phyloP scores from a whole-genome alignment of 2,113 vertebrate species.

The Tylochromis polylepis region DNA sequence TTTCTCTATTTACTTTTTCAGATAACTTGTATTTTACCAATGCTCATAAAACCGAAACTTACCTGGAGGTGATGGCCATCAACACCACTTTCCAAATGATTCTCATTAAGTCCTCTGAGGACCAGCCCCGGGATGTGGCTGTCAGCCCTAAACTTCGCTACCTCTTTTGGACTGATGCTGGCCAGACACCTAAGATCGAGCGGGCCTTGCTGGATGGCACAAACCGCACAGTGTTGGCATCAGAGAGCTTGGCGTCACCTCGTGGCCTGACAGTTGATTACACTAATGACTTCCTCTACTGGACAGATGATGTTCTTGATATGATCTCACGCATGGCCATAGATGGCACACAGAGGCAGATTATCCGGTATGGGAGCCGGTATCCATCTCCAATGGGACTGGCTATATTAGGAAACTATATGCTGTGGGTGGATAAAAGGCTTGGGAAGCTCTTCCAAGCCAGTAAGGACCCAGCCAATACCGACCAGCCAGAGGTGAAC shows the following conservation, averaged over 20 bases:
- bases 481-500: conserved; percentile 71
- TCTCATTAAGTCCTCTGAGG: conserved; percentile 81
- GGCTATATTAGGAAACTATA: conserved; percentile 81
- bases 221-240: conserved; percentile 86
- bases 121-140: conserved; percentile 82
- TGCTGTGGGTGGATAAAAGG: conserved; percentile 92
- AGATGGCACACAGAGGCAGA: conserved; percentile 78
- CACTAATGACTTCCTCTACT: conserved; percentile 81
- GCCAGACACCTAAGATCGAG: conserved; percentile 90
- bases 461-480: conserved; percentile 82
- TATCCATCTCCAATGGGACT: conserved; percentile 86
- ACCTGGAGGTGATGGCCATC: conserved; percentile 85
- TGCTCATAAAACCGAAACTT: conserved; percentile 80
- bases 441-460: conserved; percentile 87
- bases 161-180: conserved; percentile 90
- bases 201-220: conserved; percentile 85
- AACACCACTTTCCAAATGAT: conserved; percentile 84
- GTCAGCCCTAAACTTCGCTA: conserved; percentile 87
- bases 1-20: conserved; percentile 26
- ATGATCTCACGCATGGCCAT: conserved; percentile 83
- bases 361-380: conserved; percentile 84
- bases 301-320: conserved; percentile 90
- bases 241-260: conserved; percentile 84
- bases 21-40: conserved; percentile 95
- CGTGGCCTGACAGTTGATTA: conserved; percentile 85